Base-by-base conservation (phyloP, 2,113 vertebrate genomes). In the Candoia aspera region DNA sequence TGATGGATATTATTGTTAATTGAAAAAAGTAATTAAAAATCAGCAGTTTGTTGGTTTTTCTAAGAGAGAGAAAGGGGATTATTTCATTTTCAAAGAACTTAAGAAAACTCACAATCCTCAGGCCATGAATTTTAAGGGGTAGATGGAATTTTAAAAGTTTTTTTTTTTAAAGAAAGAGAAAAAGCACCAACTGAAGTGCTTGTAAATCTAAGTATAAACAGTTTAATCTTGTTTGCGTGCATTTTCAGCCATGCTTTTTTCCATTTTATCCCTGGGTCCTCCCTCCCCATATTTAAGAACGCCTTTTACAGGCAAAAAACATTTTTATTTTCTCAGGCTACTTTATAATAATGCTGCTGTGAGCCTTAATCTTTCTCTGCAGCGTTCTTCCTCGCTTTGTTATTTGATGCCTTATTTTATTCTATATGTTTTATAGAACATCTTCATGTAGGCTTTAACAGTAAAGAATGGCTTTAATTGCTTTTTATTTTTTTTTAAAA, bases 11-110 rank as follows among this genome's bases (percentile, higher is more conserved):
- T 42, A 79, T 79, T 21, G 73, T 79, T 79, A 79, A 79, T 79
- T 79, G 73, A 79, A 79, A 79, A 79, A 79, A 79, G 73, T 79
- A 79, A 79, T 79, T 79, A 79, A 79, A 79, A 79, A 79, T 21
- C 73, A 79, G 37, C 73, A 79, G 73, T 79, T 79, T 79, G 33
- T 79, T 42, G 33, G 73, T 42, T 79, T 79, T 37, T 37, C 73
- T 79, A 79, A 79, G 64, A 73, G 6, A 21, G 33, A 79, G 1
- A 42, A 21, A 21, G 33, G 17, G 33, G 73, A 42, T 79, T 79
- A 79, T 79, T 79, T 42, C n/a, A 79, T 79, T 79, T 79, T 8
- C 73, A 42, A 79, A 79, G 33, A 79, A 42, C 73, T 42, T 79
- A 9, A 79, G 42, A 59, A 79, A 42, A 19, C 29, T 79, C 6